phyloP scores from a whole-genome alignment of 2,797 vertebrate genomes.

The Crypturellus tataupa region DNA sequence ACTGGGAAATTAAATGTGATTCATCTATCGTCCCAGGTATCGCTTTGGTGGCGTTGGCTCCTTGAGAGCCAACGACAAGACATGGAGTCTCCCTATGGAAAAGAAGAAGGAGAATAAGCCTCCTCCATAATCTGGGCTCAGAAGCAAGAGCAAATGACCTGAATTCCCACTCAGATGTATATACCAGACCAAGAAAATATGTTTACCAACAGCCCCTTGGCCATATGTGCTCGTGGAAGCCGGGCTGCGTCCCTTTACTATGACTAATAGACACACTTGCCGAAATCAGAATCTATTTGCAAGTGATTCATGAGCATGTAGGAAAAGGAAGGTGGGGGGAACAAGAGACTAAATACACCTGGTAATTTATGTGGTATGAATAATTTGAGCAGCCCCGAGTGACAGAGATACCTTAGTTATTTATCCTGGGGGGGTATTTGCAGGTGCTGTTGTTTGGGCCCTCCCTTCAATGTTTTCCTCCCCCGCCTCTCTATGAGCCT shows the following conservation, averaged over 20 bases:
- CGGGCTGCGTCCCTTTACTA: not conserved
- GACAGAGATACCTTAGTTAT: constrained; percentile 60
- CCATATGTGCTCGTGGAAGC: not conserved
- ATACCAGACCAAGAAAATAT: not conserved
- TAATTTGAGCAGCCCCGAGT: constrained; percentile 51
- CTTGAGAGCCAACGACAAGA: not conserved
- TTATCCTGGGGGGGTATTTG: constrained; percentile 58
- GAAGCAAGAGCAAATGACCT: not conserved
- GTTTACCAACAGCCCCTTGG: not conserved
- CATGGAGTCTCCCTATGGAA: too few species aligned
- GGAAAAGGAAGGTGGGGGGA: not conserved
- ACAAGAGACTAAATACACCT: constrained; percentile 57
- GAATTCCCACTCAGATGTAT: not conserved
- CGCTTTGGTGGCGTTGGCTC: not conserved
- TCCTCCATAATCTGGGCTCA: accelerated
- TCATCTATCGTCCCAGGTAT: not conserved
- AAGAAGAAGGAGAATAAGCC: accelerated
- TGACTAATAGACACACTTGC: constrained; percentile 62
- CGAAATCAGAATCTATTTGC: constrained; percentile 59
- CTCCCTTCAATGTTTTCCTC: constrained; percentile 29
- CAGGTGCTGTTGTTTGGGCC: constrained; percentile 63
- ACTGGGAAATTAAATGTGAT: accelerated
- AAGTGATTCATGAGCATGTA: constrained; percentile 35
- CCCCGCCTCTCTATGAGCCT: not conserved
- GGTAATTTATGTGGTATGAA: constrained; percentile 70